phyloP scores from a whole-genome alignment of 2,888 invertebrate species.

The Tetrapedia diversipes region DNA sequence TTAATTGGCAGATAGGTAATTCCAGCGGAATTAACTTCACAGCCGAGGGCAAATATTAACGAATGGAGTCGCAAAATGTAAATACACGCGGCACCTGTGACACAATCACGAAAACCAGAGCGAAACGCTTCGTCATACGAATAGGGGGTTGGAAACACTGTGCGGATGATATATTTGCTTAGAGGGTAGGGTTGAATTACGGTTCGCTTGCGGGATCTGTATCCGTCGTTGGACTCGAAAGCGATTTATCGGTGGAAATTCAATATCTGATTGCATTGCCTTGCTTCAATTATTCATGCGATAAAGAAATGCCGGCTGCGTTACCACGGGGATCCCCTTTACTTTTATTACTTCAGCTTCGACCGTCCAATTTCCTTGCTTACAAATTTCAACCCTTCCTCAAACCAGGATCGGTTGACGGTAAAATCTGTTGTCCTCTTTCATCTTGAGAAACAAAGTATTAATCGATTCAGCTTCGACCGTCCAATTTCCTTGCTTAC shows the following conservation, averaged over 20 bases:
- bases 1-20: not conserved
- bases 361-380: not conserved
- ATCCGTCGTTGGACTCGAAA: slow-evolving; percentile 13
- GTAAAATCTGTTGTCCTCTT: no score
- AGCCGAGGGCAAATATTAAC: slow-evolving; percentile 26
- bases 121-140: slow-evolving; percentile 23
- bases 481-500: not conserved
- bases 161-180: slow-evolving; percentile 39
- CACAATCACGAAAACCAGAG: slow-evolving; percentile 24
- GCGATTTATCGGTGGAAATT: slow-evolving; percentile 31
- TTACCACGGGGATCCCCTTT: no score
- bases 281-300: slow-evolving; percentile 18
- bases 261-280: slow-evolving; percentile 24
- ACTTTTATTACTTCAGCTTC: not conserved
- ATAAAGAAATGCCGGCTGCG: no score
- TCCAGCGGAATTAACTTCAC: slow-evolving; percentile 13
- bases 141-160: slow-evolving; percentile 14
- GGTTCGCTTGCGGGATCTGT: slow-evolving; percentile 15
- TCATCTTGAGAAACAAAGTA: no score
- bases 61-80: slow-evolving; percentile 34
- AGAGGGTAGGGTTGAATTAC: slow-evolving; percentile 31
- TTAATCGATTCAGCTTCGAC: not conserved
- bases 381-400: not conserved
- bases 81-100: slow-evolving; percentile 24
- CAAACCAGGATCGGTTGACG: no score